Evolutionary conservation across 1,140 invertebrate genomes (phyloP), one percentile per base, ranked within the genome.

Genomic region (Psix sp.): DNA sequence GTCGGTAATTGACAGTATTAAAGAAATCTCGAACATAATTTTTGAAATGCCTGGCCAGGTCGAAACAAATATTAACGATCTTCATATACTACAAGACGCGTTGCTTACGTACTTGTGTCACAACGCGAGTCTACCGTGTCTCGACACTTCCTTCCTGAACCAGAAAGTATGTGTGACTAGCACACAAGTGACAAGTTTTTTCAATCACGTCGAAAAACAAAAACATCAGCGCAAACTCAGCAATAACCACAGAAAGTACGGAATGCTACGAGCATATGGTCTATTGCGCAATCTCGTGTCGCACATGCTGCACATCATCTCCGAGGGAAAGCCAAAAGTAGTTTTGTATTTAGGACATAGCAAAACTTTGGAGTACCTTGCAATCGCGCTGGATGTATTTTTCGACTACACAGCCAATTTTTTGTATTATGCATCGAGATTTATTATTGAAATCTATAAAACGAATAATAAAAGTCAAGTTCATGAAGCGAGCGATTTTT

Each of bases 271-370:
- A 36, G 91, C 93, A 0, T 95, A 95, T 74, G 94, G 94, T 29
- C 86, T 95, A 66, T 89, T 95, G 14, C 88, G 92, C 10, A 92
- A 93, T 73, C 91, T 95, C 31, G 93, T 95, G 0, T 90, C 91
- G 36, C 92, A 94, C 70, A 92, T 95, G 89, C 88, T 95, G 0
- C 88, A 90, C 67, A 93, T 93, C 84, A 92, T 93, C 48, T 94
- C 92, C 0, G 92, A 93, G 51, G 91, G 89, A 62, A 92, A 92
- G 74, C 93, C 93, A 0, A 93, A 93, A 78, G 90, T 97, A 52
- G 91, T 96, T 5, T 68, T 97, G 0, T 98, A 96, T 81, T 97
- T 95, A 0, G 96, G 95, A 0, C 96, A 98, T 79, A 96, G 97
- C 82, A 93, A 93, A 76, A 97, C 96, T 0, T 74, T 97, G 14